A percentile compares a stretch with the other conserved stretches of the same genome.
phyloP scores from a whole-genome alignment of 1,140 invertebrate genomes.

The Capitella teleta region DNA sequence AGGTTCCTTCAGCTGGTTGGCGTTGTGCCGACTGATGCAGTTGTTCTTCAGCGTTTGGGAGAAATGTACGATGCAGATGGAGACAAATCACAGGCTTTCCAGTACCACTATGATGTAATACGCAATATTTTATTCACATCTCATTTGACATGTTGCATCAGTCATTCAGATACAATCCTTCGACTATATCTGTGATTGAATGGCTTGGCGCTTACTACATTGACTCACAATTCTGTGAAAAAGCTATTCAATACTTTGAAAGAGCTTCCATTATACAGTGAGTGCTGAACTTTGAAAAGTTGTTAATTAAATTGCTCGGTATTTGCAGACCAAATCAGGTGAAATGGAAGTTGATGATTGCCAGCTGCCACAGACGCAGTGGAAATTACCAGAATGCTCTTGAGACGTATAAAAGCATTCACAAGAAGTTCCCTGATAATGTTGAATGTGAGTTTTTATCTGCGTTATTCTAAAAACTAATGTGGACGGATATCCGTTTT shows the following conservation, averaged over 20 bases:
- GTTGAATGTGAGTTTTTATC: slow-evolving; percentile 54
- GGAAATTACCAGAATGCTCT: slow-evolving; percentile 76
- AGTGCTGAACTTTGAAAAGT: too few species aligned
- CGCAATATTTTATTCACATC: too few species aligned
- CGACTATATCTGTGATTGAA: slow-evolving; percentile 76
- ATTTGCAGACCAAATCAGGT: slow-evolving; percentile 55
- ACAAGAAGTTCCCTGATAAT: slow-evolving; percentile 71
- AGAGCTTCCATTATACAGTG: slow-evolving; percentile 72
- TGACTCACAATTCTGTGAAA: slow-evolving; percentile 77
- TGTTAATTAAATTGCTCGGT: too few species aligned
- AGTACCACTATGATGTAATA: slow-evolving; percentile 75
- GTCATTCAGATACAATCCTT: slow-evolving; percentile 79
- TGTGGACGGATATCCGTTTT: not conserved
- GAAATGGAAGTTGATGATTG: slow-evolving; percentile 73
- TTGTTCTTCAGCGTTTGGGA: slow-evolving; percentile 68
- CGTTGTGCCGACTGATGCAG: slow-evolving; percentile 71
- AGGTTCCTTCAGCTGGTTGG: slow-evolving; percentile 77
- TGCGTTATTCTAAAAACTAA: not conserved
- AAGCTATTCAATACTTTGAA: slow-evolving; percentile 78
- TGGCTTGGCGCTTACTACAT: slow-evolving; percentile 82
- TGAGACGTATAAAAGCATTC: slow-evolving; percentile 65
- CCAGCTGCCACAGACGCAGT: slow-evolving; percentile 66
- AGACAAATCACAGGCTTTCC: slow-evolving; percentile 83
- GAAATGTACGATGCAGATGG: slow-evolving; percentile 72
- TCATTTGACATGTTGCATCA: too few species aligned